Conservation (phyloP, 2,797 vertebrate genomes). For the Phoxinus dragarum region DNA sequence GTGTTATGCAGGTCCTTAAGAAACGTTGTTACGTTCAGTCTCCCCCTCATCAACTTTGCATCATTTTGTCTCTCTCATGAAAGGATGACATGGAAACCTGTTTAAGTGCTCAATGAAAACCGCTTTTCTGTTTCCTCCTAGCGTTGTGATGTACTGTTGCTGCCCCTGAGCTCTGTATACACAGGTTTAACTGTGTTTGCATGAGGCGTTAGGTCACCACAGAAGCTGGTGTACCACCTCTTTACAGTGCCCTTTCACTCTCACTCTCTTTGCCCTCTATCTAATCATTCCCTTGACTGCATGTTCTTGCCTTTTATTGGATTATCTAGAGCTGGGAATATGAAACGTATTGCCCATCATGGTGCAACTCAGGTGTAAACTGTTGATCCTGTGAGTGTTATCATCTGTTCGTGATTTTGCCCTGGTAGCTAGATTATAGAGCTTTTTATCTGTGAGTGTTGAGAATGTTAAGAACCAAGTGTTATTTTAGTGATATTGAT, state of each 20-base stretch:
- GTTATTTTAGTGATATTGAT: not conserved
- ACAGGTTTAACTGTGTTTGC: conserved; percentile 59
- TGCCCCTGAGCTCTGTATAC: conserved; percentile 59
- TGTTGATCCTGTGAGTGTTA: conserved; percentile 46
- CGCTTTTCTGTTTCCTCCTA: conserved; percentile 60
- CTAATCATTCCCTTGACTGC: conserved; percentile 44
- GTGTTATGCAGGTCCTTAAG: not conserved
- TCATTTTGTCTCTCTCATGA: conserved; percentile 43
- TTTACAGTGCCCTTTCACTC: conserved; percentile 8
- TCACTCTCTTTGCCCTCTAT: conserved; percentile 22
- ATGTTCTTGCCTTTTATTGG: conserved; percentile 8
- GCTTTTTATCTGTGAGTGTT: not conserved
- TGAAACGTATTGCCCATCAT: not conserved
- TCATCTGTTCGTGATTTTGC: conserved; percentile 36
- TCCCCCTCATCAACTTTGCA: conserved; percentile 62
- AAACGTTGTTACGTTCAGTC: not conserved
- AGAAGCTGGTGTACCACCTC: conserved; percentile 27
- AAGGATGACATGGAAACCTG: conserved; percentile 31
- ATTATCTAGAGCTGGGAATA: conserved; percentile 36
- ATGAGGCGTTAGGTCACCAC: conserved; percentile 40
- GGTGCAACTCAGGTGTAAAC: not conserved
- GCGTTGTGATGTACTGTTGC: conserved; percentile 63
- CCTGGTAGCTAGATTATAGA: not conserved
- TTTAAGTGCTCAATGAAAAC: conserved; percentile 56
- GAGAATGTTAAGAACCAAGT: not conserved